Conservation (phyloP, 1,140 invertebrate genomes). For the Archegozetes longisetosus region DNA sequence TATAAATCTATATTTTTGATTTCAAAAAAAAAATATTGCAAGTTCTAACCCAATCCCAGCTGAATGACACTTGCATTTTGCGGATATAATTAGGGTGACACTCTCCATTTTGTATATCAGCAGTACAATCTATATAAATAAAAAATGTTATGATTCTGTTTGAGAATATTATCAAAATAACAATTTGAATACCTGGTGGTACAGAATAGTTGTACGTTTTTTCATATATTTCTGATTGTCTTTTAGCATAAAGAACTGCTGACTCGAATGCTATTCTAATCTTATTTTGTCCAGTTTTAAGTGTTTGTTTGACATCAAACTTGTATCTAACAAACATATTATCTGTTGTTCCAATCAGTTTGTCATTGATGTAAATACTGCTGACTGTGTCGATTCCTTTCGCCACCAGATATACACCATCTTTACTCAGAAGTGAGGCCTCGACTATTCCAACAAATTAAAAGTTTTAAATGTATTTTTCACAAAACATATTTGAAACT, state of each 20-base stretch:
- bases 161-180: background rate
- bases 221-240: slow-evolving; percentile 37
- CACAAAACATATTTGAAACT: background rate
- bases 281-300: slow-evolving; percentile 38
- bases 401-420: slow-evolving; percentile 43
- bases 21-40: too few species aligned
- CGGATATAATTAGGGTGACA: slow-evolving; percentile 85
- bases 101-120: slow-evolving; percentile 64
- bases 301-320: slow-evolving; percentile 48
- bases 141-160: background rate
- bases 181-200: slow-evolving; percentile 38
- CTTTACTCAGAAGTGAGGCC: slow-evolving; percentile 22
- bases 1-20: too few species aligned
- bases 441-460: slow-evolving; percentile 20
- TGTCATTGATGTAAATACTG: slow-evolving; percentile 52
- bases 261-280: slow-evolving; percentile 55
- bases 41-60: slow-evolving; percentile 83
- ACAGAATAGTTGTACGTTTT: slow-evolving; percentile 42
- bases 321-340: slow-evolving; percentile 81
- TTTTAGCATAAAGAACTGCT: slow-evolving; percentile 46
- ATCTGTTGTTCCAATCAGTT: slow-evolving; percentile 43
- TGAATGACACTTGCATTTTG: slow-evolving; percentile 91
- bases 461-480: background rate
- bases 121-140: slow-evolving; percentile 53
- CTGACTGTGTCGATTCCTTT: slow-evolving; percentile 75